Conservation (phyloP, 2,113 vertebrate species). For the Nycticryphes semicollaris region DNA sequence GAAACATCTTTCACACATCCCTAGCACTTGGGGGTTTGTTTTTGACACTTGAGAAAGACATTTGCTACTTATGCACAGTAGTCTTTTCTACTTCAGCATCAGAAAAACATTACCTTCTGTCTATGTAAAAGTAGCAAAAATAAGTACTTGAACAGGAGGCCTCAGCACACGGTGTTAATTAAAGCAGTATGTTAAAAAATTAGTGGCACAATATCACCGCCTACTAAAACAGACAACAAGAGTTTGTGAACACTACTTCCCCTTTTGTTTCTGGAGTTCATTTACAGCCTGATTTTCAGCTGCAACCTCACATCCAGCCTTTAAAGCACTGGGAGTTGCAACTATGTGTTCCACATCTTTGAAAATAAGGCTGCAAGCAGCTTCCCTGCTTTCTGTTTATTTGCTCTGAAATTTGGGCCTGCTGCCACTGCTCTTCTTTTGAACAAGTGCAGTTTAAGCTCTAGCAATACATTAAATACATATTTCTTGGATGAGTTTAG, state of each 20-base stretch:
- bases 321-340: neutral
- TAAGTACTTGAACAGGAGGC: slow-evolving; percentile 41
- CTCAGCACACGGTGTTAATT: slow-evolving; percentile 45
- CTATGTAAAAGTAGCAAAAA: slow-evolving; percentile 31
- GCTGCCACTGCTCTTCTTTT: neutral
- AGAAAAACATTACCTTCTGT: slow-evolving; percentile 42
- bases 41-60: slow-evolving; percentile 31
- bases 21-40: neutral
- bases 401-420: neutral
- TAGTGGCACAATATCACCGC: slow-evolving; percentile 22
- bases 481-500: neutral
- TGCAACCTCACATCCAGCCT: neutral
- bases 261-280: neutral
- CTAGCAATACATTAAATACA: neutral
- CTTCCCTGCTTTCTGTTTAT: neutral
- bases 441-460: neutral
- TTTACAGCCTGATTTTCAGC: slow-evolving; percentile 11
- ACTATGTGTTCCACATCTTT: neutral
- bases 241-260: neutral
- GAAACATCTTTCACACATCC: slow-evolving; percentile 30
- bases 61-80: slow-evolving; percentile 28
- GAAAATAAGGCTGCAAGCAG: neutral
- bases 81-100: slow-evolving; percentile 37
- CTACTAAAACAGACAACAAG: slow-evolving; percentile 1
- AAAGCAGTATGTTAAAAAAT: slow-evolving; percentile 27